These are phyloP conservation scores for Dendrolimus pini DNA, from an alignment of 2,888 invertebrate genomes.

Conservation along the genomic window DNA sequence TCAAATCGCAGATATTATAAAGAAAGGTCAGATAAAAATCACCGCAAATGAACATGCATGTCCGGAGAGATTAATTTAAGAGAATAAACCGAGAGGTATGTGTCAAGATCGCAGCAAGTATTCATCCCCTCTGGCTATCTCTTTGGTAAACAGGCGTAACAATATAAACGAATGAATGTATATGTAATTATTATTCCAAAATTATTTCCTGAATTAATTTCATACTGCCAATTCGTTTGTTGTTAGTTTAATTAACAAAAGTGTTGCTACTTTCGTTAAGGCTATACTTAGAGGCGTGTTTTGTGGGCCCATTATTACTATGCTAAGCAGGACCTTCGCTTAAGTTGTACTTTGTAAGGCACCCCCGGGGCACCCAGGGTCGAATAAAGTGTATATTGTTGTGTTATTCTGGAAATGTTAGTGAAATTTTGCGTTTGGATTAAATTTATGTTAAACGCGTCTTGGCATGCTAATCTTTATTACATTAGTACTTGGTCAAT, in stretches of 20 bases:
- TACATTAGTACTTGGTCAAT: neutral
- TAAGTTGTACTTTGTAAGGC: constrained; percentile 10
- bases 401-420: constrained; percentile 12
- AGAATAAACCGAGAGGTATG: too few species aligned
- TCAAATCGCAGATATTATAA: too few species aligned
- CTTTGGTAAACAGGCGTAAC: too few species aligned
- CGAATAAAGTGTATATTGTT: constrained; percentile 23
- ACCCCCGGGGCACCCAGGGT: constrained; percentile 16
- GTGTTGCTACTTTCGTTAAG: neutral
- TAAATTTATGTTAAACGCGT: neutral
- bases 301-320: constrained; percentile 23
- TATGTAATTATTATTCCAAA: too few species aligned
- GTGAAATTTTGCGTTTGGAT: neutral
- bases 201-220: neutral
- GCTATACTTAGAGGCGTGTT: constrained; percentile 2
- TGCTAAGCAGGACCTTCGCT: constrained; percentile 26
- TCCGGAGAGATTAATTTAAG: too few species aligned
- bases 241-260: neutral
- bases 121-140: too few species aligned
- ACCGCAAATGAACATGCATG: too few species aligned
- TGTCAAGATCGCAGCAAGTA: too few species aligned
- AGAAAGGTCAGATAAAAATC: too few species aligned
- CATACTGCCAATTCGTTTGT: neutral
- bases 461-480: neutral
- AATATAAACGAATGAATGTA: too few species aligned